Conservation (phyloP, 1,140 invertebrate species). For the Battus philenor region DNA sequence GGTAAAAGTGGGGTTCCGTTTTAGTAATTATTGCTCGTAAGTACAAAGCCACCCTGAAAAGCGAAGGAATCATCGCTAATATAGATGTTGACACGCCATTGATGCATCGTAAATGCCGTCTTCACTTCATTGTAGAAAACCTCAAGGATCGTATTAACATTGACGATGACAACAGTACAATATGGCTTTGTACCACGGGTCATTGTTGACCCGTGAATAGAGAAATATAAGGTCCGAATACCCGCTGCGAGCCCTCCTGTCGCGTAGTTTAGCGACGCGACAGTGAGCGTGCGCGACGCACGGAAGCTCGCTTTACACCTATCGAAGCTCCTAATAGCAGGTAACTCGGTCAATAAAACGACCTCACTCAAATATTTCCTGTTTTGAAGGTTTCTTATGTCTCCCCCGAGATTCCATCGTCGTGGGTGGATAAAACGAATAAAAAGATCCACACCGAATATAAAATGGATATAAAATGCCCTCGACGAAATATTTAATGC, state of each 20-base stretch:
- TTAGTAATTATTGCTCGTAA: slow-evolving; percentile 46
- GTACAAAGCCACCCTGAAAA: slow-evolving; percentile 57
- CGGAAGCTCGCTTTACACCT: slow-evolving; percentile 73
- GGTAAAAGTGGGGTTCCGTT: slow-evolving; percentile 38
- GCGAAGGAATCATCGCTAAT: slow-evolving; percentile 65
- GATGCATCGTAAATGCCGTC: slow-evolving; percentile 54
- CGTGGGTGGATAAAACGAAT: slow-evolving; percentile 69
- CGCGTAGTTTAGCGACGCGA: slow-evolving; percentile 55
- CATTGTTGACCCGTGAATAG: slow-evolving; percentile 69
- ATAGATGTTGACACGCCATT: slow-evolving; percentile 69
- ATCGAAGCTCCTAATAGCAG: slow-evolving; percentile 66
- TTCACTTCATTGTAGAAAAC: slow-evolving; percentile 69
- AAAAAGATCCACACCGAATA: slow-evolving; percentile 58
- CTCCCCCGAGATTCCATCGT: slow-evolving; percentile 50
- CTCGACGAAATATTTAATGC: slow-evolving; percentile 72
- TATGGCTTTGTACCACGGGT: slow-evolving; percentile 48
- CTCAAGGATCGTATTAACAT: slow-evolving; percentile 73
- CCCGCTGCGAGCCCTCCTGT: slow-evolving; percentile 57
- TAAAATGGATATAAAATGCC: slow-evolving; percentile 69
- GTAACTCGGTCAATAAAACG: slow-evolving; percentile 70
- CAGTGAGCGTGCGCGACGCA: slow-evolving; percentile 42
- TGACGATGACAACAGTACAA: slow-evolving; percentile 71
- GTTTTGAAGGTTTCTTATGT: slow-evolving; percentile 60
- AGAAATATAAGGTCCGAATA: slow-evolving; percentile 57
- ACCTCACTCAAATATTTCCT: slow-evolving; percentile 69